Base-by-base conservation (phyloP, 1,140 invertebrate species). In the Lepidurus arcticus region DNA sequence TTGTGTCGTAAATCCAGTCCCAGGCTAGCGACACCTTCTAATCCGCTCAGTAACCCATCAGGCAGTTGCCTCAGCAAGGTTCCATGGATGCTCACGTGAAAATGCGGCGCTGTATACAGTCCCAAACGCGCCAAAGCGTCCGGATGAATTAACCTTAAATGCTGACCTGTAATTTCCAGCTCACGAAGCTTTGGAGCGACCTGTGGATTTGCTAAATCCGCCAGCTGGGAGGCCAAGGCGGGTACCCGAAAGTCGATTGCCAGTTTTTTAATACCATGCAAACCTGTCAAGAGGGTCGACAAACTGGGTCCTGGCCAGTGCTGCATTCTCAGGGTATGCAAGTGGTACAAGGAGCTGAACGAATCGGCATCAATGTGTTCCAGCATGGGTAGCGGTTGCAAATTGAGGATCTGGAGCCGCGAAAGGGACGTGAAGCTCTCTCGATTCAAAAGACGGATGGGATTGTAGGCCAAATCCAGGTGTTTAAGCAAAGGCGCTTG, bases 131-230 rank as follows among this genome's bases (percentile, higher is more conserved):
- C 80, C 42, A 81, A 80, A 0, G 79, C 73, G 76, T 82, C 81
- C 42, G 80, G 16, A 44, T 80, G 73, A 10, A 83, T 80, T 42
- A 78, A 75, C 73, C 76, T 82, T 73, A 95, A 86, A 81, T 90
- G 89, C 65, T 83, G 83, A 13, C 94, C 94, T 73, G 90, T 92
- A 76, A 96, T 91, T 82, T 93, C 92, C 42, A 96, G 84, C 80
- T 93, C 90, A 77, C 90, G 88, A 16, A 96, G 86, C 82, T 94
- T 94, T 7, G 90, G 89, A 7, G 79, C 76, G 44, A 73, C 53
- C 4, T 16, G 53, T 16, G 74, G 24, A 16, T 47, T 44, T 16
- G 79, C 79, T 11, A 80, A 42, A 73, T 92, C 88, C 76, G 90
- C 88, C 75, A 94, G 85, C 82, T 94, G 92, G 79, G 90, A 88